Base-by-base conservation (phyloP, 2,113 vertebrate genomes). In the Anarrhichthys ocellatus region DNA sequence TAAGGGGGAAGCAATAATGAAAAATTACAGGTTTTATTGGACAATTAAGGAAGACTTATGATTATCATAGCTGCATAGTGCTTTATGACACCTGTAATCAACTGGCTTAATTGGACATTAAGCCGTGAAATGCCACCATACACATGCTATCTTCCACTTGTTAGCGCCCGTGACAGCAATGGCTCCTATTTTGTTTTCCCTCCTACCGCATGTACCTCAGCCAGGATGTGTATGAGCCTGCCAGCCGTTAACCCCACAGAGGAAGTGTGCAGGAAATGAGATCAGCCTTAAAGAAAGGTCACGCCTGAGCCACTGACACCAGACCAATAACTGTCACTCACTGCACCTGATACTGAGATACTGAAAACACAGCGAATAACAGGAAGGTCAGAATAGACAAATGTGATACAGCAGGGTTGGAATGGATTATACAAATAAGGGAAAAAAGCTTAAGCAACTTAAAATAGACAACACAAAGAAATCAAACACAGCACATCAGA, bases 231-330 rank as follows among this genome's bases (percentile, higher is more conserved):
- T 56, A 72, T 70, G 44, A 87, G 88, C 61, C 80, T 77, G 77
- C 72, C 86, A 92, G 81, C 93, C 89, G 91, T 93, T 93, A 91
- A 64, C 91, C 86, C 91, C 81, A 66, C 91, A 89, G 88, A 92
- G 93, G 92, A 94, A 94, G 90, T 91, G 90, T 92, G 92, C 86
- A 92, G 91, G 92, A 94, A 93, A 92, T 93, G 91, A 94, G 92
- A 93, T 93, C 92, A 93, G 92, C 81, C 82, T 87, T 87, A 86
- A 87, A 93, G 80, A 92, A 84, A 91, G 87, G 89, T 92, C 90
- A 92, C 81, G 88, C 88, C 90, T 93, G 73, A 93, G 85, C 91
- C 90, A 90, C 91, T 90, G 88, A 92, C 91, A 90, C 90, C 87
- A 91, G 89, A 91, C 91, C 92, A 91, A 93, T 93, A 94, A 94